phyloP scores from a whole-genome alignment of 2,797 vertebrate species.

The Rallus crepitans region DNA sequence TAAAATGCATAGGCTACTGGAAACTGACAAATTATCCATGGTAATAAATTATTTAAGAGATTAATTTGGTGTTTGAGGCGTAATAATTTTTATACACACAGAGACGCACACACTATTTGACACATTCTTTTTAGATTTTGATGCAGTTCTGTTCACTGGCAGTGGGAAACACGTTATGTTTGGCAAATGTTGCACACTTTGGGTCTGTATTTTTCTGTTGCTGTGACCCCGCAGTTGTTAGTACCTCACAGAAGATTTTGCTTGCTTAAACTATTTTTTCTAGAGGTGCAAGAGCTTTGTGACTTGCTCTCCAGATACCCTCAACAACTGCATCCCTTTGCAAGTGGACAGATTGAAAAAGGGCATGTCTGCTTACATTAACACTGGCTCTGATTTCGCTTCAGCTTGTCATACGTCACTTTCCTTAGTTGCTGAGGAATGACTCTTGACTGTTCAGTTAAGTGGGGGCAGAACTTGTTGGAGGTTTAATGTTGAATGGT shows the following conservation, averaged over 20 bases:
- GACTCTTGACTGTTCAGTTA: slow-evolving; percentile 3
- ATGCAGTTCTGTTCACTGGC: not conserved
- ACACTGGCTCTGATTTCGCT: slow-evolving; percentile 24
- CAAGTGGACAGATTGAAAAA: not conserved
- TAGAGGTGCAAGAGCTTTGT: not conserved
- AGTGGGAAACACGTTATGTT: not conserved
- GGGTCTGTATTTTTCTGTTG: not conserved
- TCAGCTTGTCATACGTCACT: not conserved
- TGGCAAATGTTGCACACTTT: not conserved
- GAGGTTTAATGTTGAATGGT: not conserved
- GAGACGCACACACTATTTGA: not conserved
- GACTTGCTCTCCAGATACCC: not conserved
- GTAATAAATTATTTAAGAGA: slow-evolving; percentile 5
- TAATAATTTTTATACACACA: not conserved
- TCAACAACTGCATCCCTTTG: not conserved
- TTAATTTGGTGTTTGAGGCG: not conserved
- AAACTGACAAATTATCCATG: not conserved
- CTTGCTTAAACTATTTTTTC: not conserved
- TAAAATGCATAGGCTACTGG: not conserved
- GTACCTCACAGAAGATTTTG: not conserved
- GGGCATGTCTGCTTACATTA: not conserved
- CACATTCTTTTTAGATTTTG: not conserved
- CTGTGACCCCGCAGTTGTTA: not conserved
- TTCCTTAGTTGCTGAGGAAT: not conserved
- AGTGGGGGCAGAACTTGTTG: not conserved